Conservation (phyloP, 2,113 vertebrate species). For the Rynchops niger region DNA sequence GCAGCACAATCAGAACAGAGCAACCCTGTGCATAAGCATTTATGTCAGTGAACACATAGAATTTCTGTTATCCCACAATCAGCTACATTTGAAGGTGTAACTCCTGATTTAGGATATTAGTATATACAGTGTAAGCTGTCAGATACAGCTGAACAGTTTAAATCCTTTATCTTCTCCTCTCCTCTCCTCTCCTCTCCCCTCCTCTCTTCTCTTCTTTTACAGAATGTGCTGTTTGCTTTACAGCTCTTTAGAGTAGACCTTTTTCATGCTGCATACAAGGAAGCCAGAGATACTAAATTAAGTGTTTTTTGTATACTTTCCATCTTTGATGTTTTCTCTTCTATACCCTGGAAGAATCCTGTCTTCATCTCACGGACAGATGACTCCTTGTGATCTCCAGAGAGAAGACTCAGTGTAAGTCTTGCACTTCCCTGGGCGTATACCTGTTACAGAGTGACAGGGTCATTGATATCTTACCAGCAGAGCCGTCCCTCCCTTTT, state of each 20-base stretch:
- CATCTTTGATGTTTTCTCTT: neutral
- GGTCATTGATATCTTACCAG: neutral
- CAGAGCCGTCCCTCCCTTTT: neutral
- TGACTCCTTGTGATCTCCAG: neutral
- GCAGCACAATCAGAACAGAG: neutral
- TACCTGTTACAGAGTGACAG: neutral
- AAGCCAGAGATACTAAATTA: neutral
- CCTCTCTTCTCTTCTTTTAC: too few species aligned
- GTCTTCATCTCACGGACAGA: conserved; percentile 20
- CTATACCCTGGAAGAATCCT: neutral
- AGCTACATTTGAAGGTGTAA: neutral
- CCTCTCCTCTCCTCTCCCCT: too few species aligned
- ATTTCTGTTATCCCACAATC: neutral
- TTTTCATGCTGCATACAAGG: neutral
- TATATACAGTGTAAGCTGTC: neutral
- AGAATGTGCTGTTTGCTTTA: neutral
- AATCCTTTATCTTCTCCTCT: neutral
- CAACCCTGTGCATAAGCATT: neutral
- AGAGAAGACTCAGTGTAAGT: neutral
- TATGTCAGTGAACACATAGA: neutral
- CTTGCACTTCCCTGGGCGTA: neutral
- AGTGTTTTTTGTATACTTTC: neutral
- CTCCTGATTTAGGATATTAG: neutral
- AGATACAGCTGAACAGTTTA: neutral
- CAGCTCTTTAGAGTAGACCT: neutral